A percentile compares a stretch with the other conserved stretches of the same genome.
Conservation (phyloP, 2,113 vertebrate genomes). For the Hippopotamus amphibius region DNA sequence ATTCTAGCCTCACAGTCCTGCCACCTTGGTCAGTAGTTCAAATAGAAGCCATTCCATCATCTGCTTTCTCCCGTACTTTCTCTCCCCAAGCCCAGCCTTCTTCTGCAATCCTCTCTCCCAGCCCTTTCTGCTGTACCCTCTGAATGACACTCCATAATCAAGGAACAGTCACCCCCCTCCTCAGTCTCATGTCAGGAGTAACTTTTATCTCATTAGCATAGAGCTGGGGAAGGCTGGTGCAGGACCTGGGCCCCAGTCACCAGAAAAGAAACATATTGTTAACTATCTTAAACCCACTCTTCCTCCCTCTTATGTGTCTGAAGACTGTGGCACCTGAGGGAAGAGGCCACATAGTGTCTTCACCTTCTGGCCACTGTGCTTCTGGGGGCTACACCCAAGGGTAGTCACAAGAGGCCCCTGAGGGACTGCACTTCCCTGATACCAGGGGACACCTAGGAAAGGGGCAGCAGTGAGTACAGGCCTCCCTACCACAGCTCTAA, state of each 20-base stretch:
- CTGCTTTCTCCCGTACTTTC: background rate
- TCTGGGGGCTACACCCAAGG: background rate
- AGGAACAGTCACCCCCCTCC: background rate
- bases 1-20: background rate
- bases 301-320: background rate
- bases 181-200: background rate
- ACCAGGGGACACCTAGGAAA: background rate
- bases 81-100: background rate
- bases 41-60: background rate
- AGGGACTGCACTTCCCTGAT: background rate
- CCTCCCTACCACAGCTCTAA: background rate
- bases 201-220: background rate
- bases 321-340: background rate
- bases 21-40: background rate
- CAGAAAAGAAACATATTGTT: background rate
- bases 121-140: background rate
- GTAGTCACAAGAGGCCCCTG: background rate
- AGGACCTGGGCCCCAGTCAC: background rate
- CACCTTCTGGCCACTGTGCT: background rate
- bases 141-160: background rate
- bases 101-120: background rate
- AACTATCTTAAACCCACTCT: background rate
- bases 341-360: background rate
- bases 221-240: background rate
- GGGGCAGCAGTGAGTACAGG: accelerated